These are phyloP conservation scores for Sula dactylatra DNA, from an alignment of 2,113 vertebrate species.

Conservation along the genomic window DNA sequence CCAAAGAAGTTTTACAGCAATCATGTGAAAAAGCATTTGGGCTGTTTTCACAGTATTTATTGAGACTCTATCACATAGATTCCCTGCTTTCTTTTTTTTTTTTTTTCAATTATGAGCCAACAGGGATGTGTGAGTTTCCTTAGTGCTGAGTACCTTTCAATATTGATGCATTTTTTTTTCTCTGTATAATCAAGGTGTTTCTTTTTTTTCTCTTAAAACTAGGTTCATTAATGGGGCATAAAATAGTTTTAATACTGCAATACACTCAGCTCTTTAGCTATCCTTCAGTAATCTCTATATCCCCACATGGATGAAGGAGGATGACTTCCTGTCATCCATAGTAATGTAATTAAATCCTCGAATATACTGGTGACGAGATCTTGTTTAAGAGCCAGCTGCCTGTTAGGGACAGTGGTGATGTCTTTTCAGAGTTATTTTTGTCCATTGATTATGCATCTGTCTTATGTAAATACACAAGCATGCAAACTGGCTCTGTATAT, in stretches of 20 bases:
- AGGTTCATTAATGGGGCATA: neutral
- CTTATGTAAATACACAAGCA: too few species aligned
- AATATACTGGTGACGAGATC: neutral
- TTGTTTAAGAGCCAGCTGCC: neutral
- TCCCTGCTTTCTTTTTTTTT: neutral
- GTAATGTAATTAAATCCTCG: neutral
- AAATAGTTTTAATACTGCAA: neutral
- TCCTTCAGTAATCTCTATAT: neutral
- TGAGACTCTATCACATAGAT: neutral
- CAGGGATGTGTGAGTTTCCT: neutral
- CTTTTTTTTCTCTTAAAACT: neutral
- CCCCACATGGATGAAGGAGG: neutral
- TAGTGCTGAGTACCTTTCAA: neutral
- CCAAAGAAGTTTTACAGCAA: neutral
- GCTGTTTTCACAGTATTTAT: neutral
- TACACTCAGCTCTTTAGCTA: neutral
- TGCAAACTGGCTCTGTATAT: neutral
- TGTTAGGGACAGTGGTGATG: neutral
- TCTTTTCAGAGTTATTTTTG: neutral
- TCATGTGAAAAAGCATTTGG: neutral
- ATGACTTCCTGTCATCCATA: neutral
- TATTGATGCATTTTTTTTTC: neutral
- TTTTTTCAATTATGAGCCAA: neutral
- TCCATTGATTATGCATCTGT: neutral
- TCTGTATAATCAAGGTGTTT: neutral